Evolutionary conservation across 2,113 vertebrate genomes (phyloP).

Genomic region (Lucifuga dentata): DNA sequence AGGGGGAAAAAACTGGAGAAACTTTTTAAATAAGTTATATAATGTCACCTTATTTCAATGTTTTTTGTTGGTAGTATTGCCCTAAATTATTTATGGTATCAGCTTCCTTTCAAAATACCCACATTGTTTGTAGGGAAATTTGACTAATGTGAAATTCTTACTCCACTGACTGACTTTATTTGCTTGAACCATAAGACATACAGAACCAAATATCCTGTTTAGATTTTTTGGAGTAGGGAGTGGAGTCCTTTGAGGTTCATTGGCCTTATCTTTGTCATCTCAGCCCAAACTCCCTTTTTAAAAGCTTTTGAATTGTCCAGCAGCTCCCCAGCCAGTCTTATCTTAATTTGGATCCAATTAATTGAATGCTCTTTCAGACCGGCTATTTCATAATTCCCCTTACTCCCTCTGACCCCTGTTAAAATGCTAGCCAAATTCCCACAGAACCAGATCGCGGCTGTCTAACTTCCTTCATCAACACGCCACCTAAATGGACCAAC

Average conservation of each 20-base stretch:
- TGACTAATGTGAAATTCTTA: no score
- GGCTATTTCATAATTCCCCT: conserved; percentile 62
- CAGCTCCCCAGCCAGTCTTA: conserved; percentile 68
- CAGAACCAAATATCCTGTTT: conserved; percentile 15
- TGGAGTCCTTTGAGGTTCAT: conserved; percentile 57
- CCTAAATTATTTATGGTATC: no score
- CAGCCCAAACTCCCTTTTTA: conserved; percentile 52
- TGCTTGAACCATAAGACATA: no score
- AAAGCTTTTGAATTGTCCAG: conserved; percentile 55
- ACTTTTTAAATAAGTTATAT: no score
- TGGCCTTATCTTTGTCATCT: conserved; percentile 55
- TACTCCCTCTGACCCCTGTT: conserved; percentile 61
- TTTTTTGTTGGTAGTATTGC: no score
- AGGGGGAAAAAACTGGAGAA: no score
- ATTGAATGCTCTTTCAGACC: conserved; percentile 70
- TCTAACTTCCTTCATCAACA: conserved; percentile 51
- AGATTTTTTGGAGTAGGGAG: conserved; percentile 30
- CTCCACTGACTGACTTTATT: no score
- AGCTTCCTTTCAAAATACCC: no score
- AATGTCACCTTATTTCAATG: no score
- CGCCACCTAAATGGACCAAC: conserved; percentile 51
- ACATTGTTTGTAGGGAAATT: no score
- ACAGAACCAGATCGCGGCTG: conserved; percentile 59
- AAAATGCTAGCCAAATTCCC: conserved; percentile 73
- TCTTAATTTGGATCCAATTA: conserved; percentile 81